Evolutionary conservation across 2,888 invertebrate species (phyloP).

Genomic region (Drosophila mettleri): DNA sequence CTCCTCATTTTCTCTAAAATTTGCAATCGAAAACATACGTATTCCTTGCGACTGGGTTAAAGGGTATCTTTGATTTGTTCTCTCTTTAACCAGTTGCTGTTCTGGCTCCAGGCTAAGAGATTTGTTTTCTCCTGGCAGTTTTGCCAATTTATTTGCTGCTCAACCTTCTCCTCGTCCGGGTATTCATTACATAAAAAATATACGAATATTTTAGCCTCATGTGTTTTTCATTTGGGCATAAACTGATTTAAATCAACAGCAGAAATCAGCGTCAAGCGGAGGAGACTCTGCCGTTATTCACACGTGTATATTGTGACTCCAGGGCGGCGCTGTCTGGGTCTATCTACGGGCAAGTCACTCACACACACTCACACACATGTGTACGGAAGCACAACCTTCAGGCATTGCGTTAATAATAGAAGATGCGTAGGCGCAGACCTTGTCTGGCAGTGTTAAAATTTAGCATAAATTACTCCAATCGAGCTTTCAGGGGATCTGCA

Average conservation of each 20-base stretch:
- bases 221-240: slow-evolving; percentile 42
- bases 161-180: slow-evolving; percentile 25
- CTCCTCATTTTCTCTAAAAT: background rate
- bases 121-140: slow-evolving; percentile 43
- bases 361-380: background rate
- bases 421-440: slow-evolving; percentile 53
- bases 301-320: slow-evolving; percentile 45
- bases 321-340: slow-evolving; percentile 16
- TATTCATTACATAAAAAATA: slow-evolving; percentile 42
- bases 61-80: background rate
- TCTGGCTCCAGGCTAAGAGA: slow-evolving; percentile 31
- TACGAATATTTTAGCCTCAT: slow-evolving; percentile 61
- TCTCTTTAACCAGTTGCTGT: slow-evolving; percentile 50
- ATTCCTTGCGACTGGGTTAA: background rate
- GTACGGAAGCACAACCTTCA: slow-evolving; percentile 3
- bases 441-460: slow-evolving; percentile 64
- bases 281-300: slow-evolving; percentile 58
- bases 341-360: slow-evolving; percentile 39
- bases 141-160: slow-evolving; percentile 52
- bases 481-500: slow-evolving; percentile 29
- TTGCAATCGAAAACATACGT: background rate
- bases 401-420: slow-evolving; percentile 54
- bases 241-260: slow-evolving; percentile 70
- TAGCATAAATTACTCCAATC: slow-evolving; percentile 69
- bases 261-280: slow-evolving; percentile 49